Base-by-base conservation (phyloP, 2,797 vertebrate species). In the Oreortyx pictus region DNA sequence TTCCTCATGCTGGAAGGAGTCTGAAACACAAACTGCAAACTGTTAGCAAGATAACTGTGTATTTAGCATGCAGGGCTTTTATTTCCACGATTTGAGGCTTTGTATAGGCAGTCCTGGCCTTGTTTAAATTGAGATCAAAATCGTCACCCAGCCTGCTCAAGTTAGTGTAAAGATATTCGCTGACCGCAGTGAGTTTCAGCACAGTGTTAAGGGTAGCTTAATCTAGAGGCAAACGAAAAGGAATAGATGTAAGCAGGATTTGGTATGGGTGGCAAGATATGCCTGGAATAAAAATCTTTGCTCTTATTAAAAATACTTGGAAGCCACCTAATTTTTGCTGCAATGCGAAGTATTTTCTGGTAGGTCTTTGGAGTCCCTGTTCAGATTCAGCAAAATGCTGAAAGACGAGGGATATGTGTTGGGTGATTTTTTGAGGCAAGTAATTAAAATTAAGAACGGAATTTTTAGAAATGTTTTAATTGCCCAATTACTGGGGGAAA, bases 191-290 rank as follows among this genome's bases (percentile, higher is more conserved):
- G 44, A 35, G 18, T 80, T 43, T 78, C 68, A 89, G 41, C 14
- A n/a, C 15, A 0, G 11, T 37, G 7, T 84, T 59, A 18, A 0
- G 0, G 0, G 2, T 22, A 39, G 25, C 41, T 78, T 24, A 6
- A n/a, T 82, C 31, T 64, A 11, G 33, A 59, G 56, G 29, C 35
- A 72, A 35, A n/a, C 29, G 70, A 18, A 5, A 27, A 90, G 65
- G 35, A 65, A 7, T 52, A 54, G 2, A 0, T 37, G 22, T 29
- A 82, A 68, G 79, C 43, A 70, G 44, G 39, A 41, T 64, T 33
- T 65, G 44, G 6, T 54, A 5, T 3, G 22, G 35, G 44, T 72
- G n/a, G 41, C 37, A 54, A 47, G 33, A 11, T 49, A 10, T 2
- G 0, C 39, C 10, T 25, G 52, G 47, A 57, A 14, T 77, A 89